phyloP scores from a whole-genome alignment of 2,113 vertebrate species.

The Gymnocephalus cernua region DNA sequence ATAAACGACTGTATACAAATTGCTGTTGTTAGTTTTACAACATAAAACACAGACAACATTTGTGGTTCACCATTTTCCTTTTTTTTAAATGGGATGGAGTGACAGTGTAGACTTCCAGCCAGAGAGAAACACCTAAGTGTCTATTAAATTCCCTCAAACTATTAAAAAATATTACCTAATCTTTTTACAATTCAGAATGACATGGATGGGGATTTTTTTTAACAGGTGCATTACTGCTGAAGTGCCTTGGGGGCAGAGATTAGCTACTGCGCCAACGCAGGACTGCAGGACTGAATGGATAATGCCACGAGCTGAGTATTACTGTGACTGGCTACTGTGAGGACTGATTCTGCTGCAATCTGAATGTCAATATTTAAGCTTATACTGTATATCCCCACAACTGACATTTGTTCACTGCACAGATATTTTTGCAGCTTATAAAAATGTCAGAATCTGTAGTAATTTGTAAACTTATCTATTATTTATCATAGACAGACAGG shows the following conservation, averaged over 20 bases:
- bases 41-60: constrained; percentile 1
- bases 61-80: neutral
- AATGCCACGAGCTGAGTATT: constrained; percentile 56
- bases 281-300: constrained; percentile 69
- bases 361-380: constrained; percentile 69
- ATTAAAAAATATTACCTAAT: constrained; percentile 74
- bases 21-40: neutral
- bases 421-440: constrained; percentile 57
- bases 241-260: constrained; percentile 73
- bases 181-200: constrained; percentile 68
- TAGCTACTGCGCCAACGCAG: constrained; percentile 59
- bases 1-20: neutral
- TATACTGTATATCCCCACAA: constrained; percentile 30
- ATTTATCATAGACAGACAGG: constrained; percentile 48
- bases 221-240: constrained; percentile 73
- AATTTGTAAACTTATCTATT: constrained; percentile 59
- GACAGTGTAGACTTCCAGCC: constrained; percentile 33
- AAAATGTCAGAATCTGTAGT: constrained; percentile 50
- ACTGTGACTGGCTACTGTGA: constrained; percentile 38
- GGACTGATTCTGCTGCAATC: constrained; percentile 52
- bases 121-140: constrained; percentile 42
- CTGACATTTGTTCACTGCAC: constrained; percentile 56
- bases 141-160: constrained; percentile 61
- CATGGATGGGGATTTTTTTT: constrained; percentile 69
- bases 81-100: neutral